Base-by-base conservation (phyloP, 2,797 vertebrate species). In the Tadarida brasiliensis region DNA sequence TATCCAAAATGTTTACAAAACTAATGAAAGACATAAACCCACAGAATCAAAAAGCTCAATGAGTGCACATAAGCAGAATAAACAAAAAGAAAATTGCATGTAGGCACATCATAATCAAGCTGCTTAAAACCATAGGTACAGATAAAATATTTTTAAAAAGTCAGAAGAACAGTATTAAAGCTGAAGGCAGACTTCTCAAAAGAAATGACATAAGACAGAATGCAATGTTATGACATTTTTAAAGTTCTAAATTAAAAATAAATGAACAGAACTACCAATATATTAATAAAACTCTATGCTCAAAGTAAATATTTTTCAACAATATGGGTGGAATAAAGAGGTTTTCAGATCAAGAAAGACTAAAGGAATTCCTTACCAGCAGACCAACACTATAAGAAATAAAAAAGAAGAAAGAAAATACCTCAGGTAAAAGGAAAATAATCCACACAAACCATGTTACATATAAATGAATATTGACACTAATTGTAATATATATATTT, bases 171-270 rank as follows among this genome's bases (percentile, higher is more conserved):
- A 57, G 30, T 54, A 57, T 10, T 81, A 68, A 82, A 94, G 86
- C 4, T 82, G 44, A 96, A 92, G 24, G 17, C 22, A 71, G 22
- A 30, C 4, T 67, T 83, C 71, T 51, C 30, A 70, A 81, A 81
- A 84, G 12, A 91, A 85, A 80, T 26, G 93, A 57, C 44, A 70
- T 68, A 47, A 94, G 49, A 33, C 67, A 93, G 47, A 86, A 77
- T 44, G 59, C 22, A 88, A 63, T 54, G 47, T n/a, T 33, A 63
- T 22, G 44, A 76, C 54, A 74, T 68, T 56, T 92, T 51, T 68
- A 54, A 87, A 88, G 44, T 87, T 28, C 47, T 88, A 76, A 85
- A 85, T n/a, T 93, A 84, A 90, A 90, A 96, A 87, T 49, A 91
- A 95, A 35, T 28, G 78, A 83, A 71, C 2, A 87, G n/a, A 95